Evolutionary conservation across 2,888 invertebrate species (phyloP), one percentile per base, ranked within the genome.

Genomic region (Tridacna crocea): DNA sequence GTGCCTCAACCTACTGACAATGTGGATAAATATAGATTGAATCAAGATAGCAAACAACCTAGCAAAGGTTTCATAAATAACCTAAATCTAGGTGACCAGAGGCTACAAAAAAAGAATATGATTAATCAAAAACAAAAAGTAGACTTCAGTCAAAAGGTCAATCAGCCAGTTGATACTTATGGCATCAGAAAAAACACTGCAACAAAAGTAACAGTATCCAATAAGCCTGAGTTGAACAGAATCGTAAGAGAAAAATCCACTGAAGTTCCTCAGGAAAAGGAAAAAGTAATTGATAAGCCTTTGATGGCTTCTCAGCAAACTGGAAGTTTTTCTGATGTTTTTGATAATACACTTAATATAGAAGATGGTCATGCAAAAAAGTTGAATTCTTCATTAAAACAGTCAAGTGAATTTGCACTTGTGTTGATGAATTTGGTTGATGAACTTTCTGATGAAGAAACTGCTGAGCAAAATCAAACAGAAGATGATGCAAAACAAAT

Each of bases 391-490:
- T 66, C 46, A 11, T 11, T 66, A 36, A 66, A 46, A 66, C 66
- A 66, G 19, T 70, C 70, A 3, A 70, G 70, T 70, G 70, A 70
- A 24, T 70, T 70, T 70, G 70, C 70, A 11, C 70, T 48, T 51
- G 70, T 70, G 0, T n/a, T 70, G 10, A 19, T 70, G 15, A 70
- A 70, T 26, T 51, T 70, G 70, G 51, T 24, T 11, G 51, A 51
- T 51, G 70, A 70, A 51, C 27, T 51, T 11, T 70, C 70, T 70
- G 70, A 70, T 70, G 70, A 70, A 15, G 70, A 70, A 51, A 70
- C 70, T 51, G 51, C 15, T 22, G 70, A 70, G 26, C 11, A 15
- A 15, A 11, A 51, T 17, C 46, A 46, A 19, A 24, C 48, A n/a
- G 24, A 70, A 51, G 51, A 10, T 12, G 26, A 51, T n/a, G 46